Conservation (phyloP, 2,888 invertebrate species). For the Flabesymbios commensalis region DNA sequence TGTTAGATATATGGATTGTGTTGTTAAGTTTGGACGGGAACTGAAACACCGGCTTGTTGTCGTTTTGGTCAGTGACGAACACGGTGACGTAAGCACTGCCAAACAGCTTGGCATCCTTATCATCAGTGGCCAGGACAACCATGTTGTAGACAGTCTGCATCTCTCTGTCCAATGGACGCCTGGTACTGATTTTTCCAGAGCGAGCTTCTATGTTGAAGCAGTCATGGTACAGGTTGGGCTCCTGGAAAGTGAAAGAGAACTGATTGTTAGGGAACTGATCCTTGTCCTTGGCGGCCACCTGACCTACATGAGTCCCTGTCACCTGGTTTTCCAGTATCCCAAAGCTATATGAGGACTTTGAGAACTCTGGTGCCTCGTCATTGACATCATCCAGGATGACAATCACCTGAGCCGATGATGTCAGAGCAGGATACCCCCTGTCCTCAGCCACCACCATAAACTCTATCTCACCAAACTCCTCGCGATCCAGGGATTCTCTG, state of each 20-base stretch:
- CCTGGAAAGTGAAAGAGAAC: slow-evolving; percentile 20
- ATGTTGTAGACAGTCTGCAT: slow-evolving; percentile 21
- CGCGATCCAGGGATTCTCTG: slow-evolving; percentile 84
- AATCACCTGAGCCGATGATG: slow-evolving; percentile 17
- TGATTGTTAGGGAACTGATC: slow-evolving; percentile 21
- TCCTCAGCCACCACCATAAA: slow-evolving; percentile 65
- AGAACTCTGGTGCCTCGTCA: slow-evolving; percentile 28
- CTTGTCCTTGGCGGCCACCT: slow-evolving; percentile 21
- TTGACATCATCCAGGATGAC: slow-evolving; percentile 26
- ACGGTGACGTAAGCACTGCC: slow-evolving; percentile 22
- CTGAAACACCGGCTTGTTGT: slow-evolving; percentile 26
- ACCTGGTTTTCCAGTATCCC: slow-evolving; percentile 57
- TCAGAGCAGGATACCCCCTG: slow-evolving; percentile 18
- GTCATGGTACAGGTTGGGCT: slow-evolving; percentile 66
- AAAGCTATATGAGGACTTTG: slow-evolving; percentile 17
- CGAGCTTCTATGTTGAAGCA: slow-evolving; percentile 19
- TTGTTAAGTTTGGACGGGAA: slow-evolving; percentile 22
- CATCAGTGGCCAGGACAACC: slow-evolving; percentile 15
- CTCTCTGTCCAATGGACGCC: slow-evolving; percentile 25
- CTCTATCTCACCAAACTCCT: slow-evolving; percentile 79
- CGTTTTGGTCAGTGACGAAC: slow-evolving; percentile 30
- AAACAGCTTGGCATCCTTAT: not conserved
- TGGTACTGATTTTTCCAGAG: slow-evolving; percentile 22
- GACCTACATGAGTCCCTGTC: slow-evolving; percentile 21
- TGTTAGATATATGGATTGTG: slow-evolving; percentile 22